phyloP scores from a whole-genome alignment of 2,113 vertebrate genomes.

The Varanus salvator region DNA sequence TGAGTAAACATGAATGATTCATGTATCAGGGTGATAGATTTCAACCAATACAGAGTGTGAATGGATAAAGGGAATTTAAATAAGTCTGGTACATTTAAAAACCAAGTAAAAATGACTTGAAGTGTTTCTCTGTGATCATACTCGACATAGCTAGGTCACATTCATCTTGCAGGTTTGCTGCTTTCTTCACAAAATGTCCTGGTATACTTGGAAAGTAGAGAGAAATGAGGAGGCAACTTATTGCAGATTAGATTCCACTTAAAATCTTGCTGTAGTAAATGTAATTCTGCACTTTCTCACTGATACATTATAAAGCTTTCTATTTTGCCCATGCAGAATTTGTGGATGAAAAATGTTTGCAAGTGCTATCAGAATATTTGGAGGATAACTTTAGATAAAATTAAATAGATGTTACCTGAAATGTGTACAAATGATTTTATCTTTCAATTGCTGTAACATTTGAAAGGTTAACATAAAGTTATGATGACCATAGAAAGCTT shows the following conservation, averaged over 20 bases:
- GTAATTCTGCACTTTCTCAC: fast-evolving
- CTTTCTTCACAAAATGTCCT: conserved; percentile 58
- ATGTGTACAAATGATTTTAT: background rate
- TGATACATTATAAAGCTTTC: background rate
- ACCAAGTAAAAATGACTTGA: conserved; percentile 69
- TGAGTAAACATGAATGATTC: conserved; percentile 31
- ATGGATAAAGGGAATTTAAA: conserved; percentile 67
- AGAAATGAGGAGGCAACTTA: conserved; percentile 5
- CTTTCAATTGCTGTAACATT: background rate
- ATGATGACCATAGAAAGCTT: background rate
- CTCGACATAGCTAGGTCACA: conserved; percentile 74
- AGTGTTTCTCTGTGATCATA: conserved; percentile 69
- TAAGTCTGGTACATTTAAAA: conserved; percentile 54
- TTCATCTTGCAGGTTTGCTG: conserved; percentile 71
- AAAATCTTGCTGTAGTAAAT: background rate
- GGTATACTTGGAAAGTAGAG: conserved; percentile 34
- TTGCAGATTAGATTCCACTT: background rate
- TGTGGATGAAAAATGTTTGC: background rate
- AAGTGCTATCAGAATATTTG: conserved; percentile 19
- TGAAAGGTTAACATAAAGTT: background rate
- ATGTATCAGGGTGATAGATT: conserved; percentile 52
- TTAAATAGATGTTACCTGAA: background rate
- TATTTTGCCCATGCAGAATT: conserved; percentile 19
- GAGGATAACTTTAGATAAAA: conserved; percentile 1
- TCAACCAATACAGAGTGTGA: conserved; percentile 60